Evolutionary conservation across 2,888 invertebrate genomes (phyloP), one percentile per base, ranked within the genome.

Genomic region (Ormyrus labotus): DNA sequence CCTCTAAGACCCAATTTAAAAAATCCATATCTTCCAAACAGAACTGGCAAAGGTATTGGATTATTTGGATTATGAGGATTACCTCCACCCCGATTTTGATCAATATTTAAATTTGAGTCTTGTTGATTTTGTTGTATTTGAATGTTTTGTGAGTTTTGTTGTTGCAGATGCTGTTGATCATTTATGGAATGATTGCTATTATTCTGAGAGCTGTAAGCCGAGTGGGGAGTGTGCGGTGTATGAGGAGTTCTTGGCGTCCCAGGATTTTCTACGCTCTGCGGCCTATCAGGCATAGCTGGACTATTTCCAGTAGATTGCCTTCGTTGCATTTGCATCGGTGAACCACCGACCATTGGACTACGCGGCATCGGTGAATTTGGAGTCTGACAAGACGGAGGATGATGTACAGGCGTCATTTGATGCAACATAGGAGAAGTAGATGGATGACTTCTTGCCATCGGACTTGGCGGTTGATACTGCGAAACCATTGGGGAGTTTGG

Each of bases 1-100:
- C 95, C 95, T 81, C 93, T 90, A 4, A 95, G 86, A 11, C 93
- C 95, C 3, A 94, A 91, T 85, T 93, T 93, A 84, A 93, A 92
- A 88, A 93, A 94, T 0, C 92, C 92, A 86, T 91, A 93, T 65
- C 93, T 91, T 0, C 92, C 92, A 85, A 94, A 93, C 77, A 92
- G 92, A 47, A 93, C 92, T 1, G 93, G 93, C n/a, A 93, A 86
- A 0, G 94, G 94, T 69, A 94, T 92, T 0, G 93, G 92, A 88
- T 93, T 94, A 64, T 91, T 90, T 8, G 93, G 93, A 86, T 92
- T 92, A 82, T 92, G 92, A 0, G 92, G 91, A 84, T 93, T 93
- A 9, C 93, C 93, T 4, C 92, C 93, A 10, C 93, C 92, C 72
- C 90, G 89, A 85, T 81, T 90, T 50, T 86, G 88, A 90, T 88